Base-by-base conservation (phyloP, 2,888 invertebrate genomes). In the Mechanitis messenoides region DNA sequence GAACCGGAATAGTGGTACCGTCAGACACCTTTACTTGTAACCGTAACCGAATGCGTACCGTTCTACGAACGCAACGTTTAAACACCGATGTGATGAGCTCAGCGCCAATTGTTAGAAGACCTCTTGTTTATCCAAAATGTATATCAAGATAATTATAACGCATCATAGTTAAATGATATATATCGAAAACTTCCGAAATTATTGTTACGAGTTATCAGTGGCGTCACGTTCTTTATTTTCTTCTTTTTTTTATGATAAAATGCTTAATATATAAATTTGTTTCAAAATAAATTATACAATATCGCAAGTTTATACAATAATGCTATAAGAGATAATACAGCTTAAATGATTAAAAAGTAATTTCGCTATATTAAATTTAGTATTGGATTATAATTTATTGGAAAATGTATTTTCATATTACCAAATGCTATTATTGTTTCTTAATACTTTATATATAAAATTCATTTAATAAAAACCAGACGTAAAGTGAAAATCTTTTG, bases 1-100 rank as follows among this genome's bases (percentile, higher is more conserved):
- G 81, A 81, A 84, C 80, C 82, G 84, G 81, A 80, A 81, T 84
- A 76, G 73, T 76, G 72, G 76, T 83, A 83, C 80, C 80, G 84
- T 47, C 50, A 72, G 78, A 76, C 74, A 74, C 72, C 80, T 78
- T 76, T 77, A 66, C 66, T 72, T 74, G 72, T 74, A 78, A 77
- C 77, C 70, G 72, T 74, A 78, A 77, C 77, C 70, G 76, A 80
- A 82, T 77, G 77, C 76, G 77, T 66, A 58, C 71, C 66, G 63
- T 87, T 86, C 85, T 72, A 71, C 79, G 84, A 85, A 87, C 73
- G 78, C 73, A 79, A 75, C 76, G 77, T 79, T 79, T 77, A 72
- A 78, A 79, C 61, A 62, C 55, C 55, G 64, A 59, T 60, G 65
- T 78, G 79, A 78, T 77, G 67, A 58, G 47, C 53, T 12, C 3